Percentiles rank a stretch among this genome's conserved stretches.
These are phyloP conservation scores for Equus quagga DNA, from an alignment of 2,113 vertebrate species.

Conservation along the genomic window DNA sequence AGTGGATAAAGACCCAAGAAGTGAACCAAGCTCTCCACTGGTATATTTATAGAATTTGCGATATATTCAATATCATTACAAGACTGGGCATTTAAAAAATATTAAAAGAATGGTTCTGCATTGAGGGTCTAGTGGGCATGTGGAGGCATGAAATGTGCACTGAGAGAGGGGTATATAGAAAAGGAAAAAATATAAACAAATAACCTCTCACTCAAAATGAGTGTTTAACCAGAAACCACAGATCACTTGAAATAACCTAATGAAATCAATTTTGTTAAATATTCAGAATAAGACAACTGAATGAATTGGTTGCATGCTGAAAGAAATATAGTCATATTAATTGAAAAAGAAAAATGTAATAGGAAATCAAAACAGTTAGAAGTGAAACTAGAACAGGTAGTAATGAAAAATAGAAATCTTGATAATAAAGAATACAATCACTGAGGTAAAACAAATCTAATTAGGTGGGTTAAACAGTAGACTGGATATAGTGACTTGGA, in stretches of 20 bases:
- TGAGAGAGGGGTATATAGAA: neutral
- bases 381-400: neutral
- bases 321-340: neutral
- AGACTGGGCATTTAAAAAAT: neutral
- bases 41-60: neutral
- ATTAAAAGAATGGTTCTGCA: neutral
- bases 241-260: neutral
- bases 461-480: neutral
- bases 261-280: neutral
- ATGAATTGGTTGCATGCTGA: neutral
- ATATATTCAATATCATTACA: neutral
- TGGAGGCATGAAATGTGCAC: neutral
- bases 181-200: neutral
- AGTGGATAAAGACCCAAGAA: neutral
- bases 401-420: conserved; percentile 3
- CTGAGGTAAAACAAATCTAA: neutral
- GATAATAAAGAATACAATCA: neutral
- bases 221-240: neutral
- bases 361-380: neutral
- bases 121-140: neutral
- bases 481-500: neutral
- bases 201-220: neutral
- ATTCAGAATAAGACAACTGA: neutral
- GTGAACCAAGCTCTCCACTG: neutral
- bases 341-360: neutral